Conservation (phyloP, 2,113 vertebrate species). For the Chloropsis cyanopogon region DNA sequence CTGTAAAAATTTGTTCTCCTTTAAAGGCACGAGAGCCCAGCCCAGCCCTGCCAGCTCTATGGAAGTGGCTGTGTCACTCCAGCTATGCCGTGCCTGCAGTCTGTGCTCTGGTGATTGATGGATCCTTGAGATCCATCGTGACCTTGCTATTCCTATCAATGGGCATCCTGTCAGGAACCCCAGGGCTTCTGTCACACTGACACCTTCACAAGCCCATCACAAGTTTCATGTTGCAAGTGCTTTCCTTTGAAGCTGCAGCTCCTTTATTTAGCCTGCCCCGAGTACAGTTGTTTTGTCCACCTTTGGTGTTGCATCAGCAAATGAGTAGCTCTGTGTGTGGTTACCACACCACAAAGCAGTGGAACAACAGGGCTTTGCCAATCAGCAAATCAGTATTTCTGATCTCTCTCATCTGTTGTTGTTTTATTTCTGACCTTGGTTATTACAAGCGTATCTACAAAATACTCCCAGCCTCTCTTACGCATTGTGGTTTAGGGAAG, state of each 20-base stretch:
- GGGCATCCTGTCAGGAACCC: background rate
- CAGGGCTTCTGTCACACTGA: conserved; percentile 24
- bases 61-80: background rate
- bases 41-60: background rate
- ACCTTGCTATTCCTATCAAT: background rate
- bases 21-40: background rate
- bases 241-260: conserved; percentile 4
- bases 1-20: background rate
- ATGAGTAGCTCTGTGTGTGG: background rate
- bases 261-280: background rate
- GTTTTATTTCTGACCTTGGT: background rate
- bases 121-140: background rate
- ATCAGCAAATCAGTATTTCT: background rate
- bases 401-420: background rate
- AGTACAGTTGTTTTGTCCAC: background rate
- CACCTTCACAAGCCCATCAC: conserved; percentile 2
- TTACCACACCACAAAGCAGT: background rate
- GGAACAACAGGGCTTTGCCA: background rate
- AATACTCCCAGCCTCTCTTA: background rate
- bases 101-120: background rate
- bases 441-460: background rate
- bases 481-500: background rate
- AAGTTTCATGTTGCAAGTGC: background rate
- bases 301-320: background rate
- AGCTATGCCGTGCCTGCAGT: background rate